phyloP scores from a whole-genome alignment of 2,797 vertebrate species.

The Gobio occitaniae region DNA sequence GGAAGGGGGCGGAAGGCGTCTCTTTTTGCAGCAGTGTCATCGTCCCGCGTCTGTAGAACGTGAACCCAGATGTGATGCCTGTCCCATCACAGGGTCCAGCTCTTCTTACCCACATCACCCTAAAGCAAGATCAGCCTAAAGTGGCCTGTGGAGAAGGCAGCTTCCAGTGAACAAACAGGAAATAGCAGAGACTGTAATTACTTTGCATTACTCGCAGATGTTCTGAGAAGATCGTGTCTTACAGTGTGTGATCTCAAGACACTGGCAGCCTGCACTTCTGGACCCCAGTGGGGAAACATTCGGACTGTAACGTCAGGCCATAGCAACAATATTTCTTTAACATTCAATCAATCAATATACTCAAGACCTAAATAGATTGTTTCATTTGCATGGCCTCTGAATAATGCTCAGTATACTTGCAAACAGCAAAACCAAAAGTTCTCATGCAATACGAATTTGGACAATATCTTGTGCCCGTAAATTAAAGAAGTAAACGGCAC shows the following conservation, averaged over 20 bases:
- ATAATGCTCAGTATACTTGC: conserved; percentile 52
- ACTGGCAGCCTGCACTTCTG: conserved; percentile 3
- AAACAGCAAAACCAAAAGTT: conserved; percentile 51
- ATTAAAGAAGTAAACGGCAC: conserved; percentile 30
- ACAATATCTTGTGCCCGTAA: conserved; percentile 24
- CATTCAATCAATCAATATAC: conserved; percentile 52
- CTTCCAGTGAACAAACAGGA: conserved; percentile 63
- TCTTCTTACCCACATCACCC: conserved; percentile 44
- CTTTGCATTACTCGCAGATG: conserved; percentile 66
- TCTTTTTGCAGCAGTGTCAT: conserved; percentile 35
- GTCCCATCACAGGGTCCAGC: conserved; percentile 36
- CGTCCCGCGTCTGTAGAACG: conserved; percentile 25
- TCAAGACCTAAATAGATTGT: conserved; percentile 60
- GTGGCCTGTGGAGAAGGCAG: conserved; percentile 52
- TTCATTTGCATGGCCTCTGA: conserved; percentile 56
- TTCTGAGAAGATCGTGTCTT: conserved; percentile 43
- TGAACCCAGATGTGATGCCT: conserved; percentile 40
- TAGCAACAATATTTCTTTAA: conserved; percentile 48
- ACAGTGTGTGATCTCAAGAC: conserved; percentile 33
- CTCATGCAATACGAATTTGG: conserved; percentile 57
- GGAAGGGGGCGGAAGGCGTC: conserved; percentile 29
- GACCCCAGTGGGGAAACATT: conserved; percentile 22
- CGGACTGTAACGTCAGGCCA: conserved; percentile 36
- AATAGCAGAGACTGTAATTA: conserved; percentile 57
- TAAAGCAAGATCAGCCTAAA: conserved; percentile 14